These are phyloP conservation scores for Catharus minimus DNA, from an alignment of 2,113 vertebrate genomes.

Conservation along the genomic window DNA sequence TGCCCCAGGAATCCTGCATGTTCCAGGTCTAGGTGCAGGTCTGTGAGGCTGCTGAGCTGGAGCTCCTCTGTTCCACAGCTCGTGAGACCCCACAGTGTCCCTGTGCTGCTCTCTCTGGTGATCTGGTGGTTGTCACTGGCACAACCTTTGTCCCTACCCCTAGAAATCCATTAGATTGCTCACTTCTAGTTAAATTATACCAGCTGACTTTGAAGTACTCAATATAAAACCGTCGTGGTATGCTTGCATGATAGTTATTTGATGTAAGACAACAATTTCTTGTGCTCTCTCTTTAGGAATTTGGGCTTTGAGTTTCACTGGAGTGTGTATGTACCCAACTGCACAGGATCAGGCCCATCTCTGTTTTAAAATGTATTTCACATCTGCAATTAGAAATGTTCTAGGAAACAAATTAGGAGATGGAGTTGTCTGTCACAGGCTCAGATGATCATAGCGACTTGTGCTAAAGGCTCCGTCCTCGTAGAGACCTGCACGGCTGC, in stretches of 20 bases:
- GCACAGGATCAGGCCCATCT: constrained; percentile 9
- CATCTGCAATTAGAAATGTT: background rate
- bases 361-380: constrained; percentile 15
- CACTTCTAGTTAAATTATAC: constrained; percentile 39
- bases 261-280: constrained; percentile 38
- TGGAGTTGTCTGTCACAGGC: background rate
- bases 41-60: background rate
- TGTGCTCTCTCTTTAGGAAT: constrained; percentile 40
- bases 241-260: constrained; percentile 51
- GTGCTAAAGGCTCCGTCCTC: constrained; percentile 11
- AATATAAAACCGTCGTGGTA: background rate
- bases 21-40: background rate
- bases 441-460: constrained; percentile 3
- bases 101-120: background rate
- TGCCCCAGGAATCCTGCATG: background rate
- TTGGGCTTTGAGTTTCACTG: constrained; percentile 37
- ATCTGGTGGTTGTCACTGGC: background rate
- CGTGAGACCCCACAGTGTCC: background rate
- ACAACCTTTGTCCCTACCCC: background rate
- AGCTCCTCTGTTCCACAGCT: background rate
- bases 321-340: background rate
- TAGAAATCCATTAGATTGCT: constrained; percentile 11
- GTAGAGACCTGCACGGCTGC: constrained; percentile 18
- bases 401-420: constrained; percentile 9
- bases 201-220: constrained; percentile 33